Percentiles rank a stretch among this genome's conserved stretches.
Evolutionary conservation across 2,113 vertebrate species (phyloP).

Genomic region (Callipepla squamata): DNA sequence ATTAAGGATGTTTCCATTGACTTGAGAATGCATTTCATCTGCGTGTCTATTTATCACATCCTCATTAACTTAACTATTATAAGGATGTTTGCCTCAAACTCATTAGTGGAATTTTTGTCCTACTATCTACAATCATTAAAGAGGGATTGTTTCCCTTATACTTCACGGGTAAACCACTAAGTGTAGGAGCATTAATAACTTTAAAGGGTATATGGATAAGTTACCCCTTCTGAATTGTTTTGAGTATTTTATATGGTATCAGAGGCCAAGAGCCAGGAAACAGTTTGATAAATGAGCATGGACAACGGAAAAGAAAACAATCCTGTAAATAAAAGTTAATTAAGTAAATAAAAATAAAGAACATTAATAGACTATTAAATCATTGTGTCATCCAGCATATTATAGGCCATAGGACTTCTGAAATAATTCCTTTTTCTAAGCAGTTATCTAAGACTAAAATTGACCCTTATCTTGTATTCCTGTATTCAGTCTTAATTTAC

Average conservation of each 20-base stretch:
- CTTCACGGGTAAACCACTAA: background rate
- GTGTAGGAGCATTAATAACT: background rate
- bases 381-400: background rate
- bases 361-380: background rate
- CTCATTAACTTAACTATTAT: slow-evolving; percentile 45
- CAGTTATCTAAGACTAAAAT: background rate
- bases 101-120: background rate
- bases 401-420: background rate
- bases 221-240: background rate
- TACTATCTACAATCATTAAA: background rate
- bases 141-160: background rate
- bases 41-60: slow-evolving; percentile 50
- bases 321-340: background rate
- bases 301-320: background rate
- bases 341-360: background rate
- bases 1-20: slow-evolving; percentile 58
- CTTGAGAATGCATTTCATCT: slow-evolving; percentile 39
- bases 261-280: background rate
- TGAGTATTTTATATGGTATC: background rate
- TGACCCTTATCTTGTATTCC: background rate
- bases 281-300: background rate
- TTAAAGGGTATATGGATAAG: background rate
- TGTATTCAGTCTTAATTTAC: background rate
- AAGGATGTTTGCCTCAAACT: slow-evolving; percentile 1
- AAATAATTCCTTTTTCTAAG: background rate